A percentile compares a stretch with the other conserved stretches of the same genome.
Evolutionary conservation across 2,888 invertebrate species (phyloP).

Genomic region (Stictocephala bisonia): DNA sequence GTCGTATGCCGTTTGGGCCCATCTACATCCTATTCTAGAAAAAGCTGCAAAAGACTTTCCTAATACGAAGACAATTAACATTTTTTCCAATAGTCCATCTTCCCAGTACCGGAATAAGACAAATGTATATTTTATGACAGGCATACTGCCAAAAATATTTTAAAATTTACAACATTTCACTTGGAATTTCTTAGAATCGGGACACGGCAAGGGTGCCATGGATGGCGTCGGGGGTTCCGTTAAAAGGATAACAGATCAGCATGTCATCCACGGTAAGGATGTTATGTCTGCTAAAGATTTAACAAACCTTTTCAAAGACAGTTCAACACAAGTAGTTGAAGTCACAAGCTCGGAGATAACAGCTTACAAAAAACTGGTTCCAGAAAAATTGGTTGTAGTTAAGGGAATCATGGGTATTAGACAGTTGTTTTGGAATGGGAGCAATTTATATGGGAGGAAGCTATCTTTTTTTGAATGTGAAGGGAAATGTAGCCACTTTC

Average conservation of each 20-base stretch:
- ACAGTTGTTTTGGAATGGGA: neutral
- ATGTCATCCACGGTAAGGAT: conserved; percentile 5
- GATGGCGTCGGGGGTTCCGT: conserved; percentile 4
- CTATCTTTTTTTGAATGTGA: neutral
- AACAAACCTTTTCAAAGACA: conserved; percentile 1
- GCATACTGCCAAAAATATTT: neutral
- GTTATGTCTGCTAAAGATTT: conserved; percentile 1
- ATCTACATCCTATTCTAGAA: neutral
- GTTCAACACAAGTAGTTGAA: conserved; percentile 11
- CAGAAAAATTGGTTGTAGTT: neutral
- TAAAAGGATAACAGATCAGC: neutral
- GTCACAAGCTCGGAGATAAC: neutral
- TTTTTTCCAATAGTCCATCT: neutral
- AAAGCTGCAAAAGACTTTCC: neutral
- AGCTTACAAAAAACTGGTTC: neutral
- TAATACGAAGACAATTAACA: neutral
- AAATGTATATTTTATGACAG: neutral
- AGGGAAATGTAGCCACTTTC: too few species aligned
- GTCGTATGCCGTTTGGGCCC: neutral
- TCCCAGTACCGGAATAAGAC: neutral
- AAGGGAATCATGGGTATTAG: neutral
- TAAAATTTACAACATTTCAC: conserved; percentile 3
- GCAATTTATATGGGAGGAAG: conserved; percentile 2
- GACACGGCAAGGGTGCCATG: conserved; percentile 16
- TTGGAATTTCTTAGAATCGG: conserved; percentile 6